Evolutionary conservation across 2,113 vertebrate genomes (phyloP), one percentile per base, ranked within the genome.

Genomic region (Dicerorhinus sumatrensis): DNA sequence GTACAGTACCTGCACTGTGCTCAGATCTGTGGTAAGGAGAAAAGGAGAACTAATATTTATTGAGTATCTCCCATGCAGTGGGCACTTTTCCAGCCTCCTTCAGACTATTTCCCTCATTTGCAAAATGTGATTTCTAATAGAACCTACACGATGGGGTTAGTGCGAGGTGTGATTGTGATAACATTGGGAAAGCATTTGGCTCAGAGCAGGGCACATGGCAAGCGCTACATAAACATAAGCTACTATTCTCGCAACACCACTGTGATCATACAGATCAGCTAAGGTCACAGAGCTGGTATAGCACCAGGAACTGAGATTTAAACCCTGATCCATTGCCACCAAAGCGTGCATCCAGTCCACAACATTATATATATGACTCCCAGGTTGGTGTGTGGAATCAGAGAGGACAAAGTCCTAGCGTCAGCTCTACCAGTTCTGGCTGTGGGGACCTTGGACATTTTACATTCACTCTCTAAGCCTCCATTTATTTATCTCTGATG

Each of bases 51-150:
- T 60, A 6, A 42, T 67, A 33, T 8, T 58, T 42, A 51, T 3
- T n/a, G 29, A 48, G 6, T 72, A 12, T 63, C 23, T 77, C 21
- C 58, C 39, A 29, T 5, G 54, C 18, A 27, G 11, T 6, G 56
- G 39, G 23, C 39, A 79, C 27, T 36, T 63, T 73, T n/a, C 88
- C 54, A 33, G 39, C 5, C 18, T 73, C 48, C 60, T 93, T 67
- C 79, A 21, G 27, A 75, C 10, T 16, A 3, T 48, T 17, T 51
- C 54, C 48, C 3, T 76, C 21, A 21, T 69, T 88, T 67, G 76
- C 76, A 96, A 73, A 91, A 73, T 17, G 60, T 46, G 82, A 16
- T 39, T 95, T 76, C 72, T 91, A 72, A 85, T 21, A 63, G 51
- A 10, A 36, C 16, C 13, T n/a, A 17, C 48, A 10, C 0, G 36